Evolutionary conservation across 2,113 vertebrate species (phyloP).

Genomic region (Myrmophylax atrothorax): DNA sequence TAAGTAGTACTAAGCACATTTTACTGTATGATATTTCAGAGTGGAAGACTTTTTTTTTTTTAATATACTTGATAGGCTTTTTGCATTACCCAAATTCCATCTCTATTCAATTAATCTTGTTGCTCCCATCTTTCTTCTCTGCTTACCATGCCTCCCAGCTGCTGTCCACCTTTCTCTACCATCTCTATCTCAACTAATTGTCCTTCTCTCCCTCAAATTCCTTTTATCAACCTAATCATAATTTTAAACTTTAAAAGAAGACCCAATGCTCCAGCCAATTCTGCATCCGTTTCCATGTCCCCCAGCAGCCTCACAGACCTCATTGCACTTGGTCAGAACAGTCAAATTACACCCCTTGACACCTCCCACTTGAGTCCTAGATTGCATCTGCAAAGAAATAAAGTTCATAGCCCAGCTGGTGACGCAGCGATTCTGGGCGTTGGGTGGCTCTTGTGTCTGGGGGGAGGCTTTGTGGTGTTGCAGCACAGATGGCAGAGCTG

Average conservation of each 20-base stretch:
- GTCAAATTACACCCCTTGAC: not conserved
- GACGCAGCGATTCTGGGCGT: not conserved
- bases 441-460: not conserved
- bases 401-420: conserved; percentile 10
- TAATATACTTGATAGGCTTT: not conserved
- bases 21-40: not conserved
- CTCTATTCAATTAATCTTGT: not conserved
- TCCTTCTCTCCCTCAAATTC: not conserved
- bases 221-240: not conserved
- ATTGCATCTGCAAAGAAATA: conserved; percentile 7
- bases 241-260: not conserved
- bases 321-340: not conserved
- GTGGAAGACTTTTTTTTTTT: not conserved
- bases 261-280: not conserved
- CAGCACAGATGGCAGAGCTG: not conserved
- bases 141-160: not conserved
- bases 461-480: not conserved
- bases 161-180: not conserved
- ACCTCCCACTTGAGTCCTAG: conserved; percentile 11
- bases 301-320: not conserved
- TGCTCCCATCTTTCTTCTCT: not conserved
- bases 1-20: not conserved
- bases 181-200: not conserved
- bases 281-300: not conserved
- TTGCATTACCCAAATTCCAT: not conserved